Base-by-base conservation (phyloP, 2,888 invertebrate species). In the Andrena bicolor region DNA sequence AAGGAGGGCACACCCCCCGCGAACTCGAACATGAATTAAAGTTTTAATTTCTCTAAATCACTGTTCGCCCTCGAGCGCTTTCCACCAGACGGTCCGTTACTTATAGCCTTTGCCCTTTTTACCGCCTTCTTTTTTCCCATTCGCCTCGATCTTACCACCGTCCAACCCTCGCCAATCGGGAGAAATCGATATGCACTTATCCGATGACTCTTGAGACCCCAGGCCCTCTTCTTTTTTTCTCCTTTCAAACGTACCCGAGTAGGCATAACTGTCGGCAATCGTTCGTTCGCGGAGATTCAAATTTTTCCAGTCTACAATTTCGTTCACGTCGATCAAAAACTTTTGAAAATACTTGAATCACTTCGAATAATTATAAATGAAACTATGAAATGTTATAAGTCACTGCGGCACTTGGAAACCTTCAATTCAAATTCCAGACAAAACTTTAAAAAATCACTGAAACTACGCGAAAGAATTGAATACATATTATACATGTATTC, bases 11-110 rank as follows among this genome's bases (percentile, higher is more conserved):
- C 81, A 82, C 86, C 89, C 88, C 84, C 82, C 88, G 83, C 88
- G 88, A 90, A 85, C 89, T 91, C 91, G 93, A 93, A 93, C 93
- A 93, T 93, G 93, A 93, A 94, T 93, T 93, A 93, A 94, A 94
- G 92, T 94, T 94, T 94, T 94, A 94, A 94, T 94, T 94, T 94
- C 94, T 93, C 93, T 93, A 92, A 93, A 93, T 93, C 93, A 93
- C 93, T 91, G 91, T 90, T 90, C 92, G 90, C 91, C 91, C 92
- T 90, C 89, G 88, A 90, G 92, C 92, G 90, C 90, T 92, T 92
- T 93, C 91, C 89, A 92, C 90, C 92, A 92, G 93, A 92, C 92
- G 92, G 92, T 91, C 91, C 92, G 92, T 93, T 93, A 93, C 93
- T 93, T 93, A 93, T 92, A 90, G 91, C 91, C 89, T 91, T 90